Evolutionary conservation across 1,140 invertebrate genomes (phyloP), one percentile per base, ranked within the genome.

Genomic region (Hormaphis cornu): DNA sequence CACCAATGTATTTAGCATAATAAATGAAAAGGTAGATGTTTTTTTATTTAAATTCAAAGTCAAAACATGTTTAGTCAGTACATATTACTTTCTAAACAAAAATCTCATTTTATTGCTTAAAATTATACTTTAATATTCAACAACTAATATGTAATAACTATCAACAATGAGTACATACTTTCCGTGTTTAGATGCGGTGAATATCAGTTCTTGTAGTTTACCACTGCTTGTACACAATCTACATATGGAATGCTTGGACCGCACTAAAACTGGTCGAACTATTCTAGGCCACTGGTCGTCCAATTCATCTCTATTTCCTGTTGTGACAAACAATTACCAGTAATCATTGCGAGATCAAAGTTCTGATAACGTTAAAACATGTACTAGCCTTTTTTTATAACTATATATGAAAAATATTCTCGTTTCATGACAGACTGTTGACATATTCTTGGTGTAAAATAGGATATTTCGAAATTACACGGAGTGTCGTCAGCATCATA

Each of bases 391-490:
- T 90, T 92, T 76, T 84, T 87, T 20, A 94, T 77, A 50, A 95
- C 83, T 0, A 92, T 80, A 77, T 91, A 93, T 8, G 85, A 87
- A 78, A 84, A 91, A 22, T 81, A 69, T 72, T 89, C 86, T 16
- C 76, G 78, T 33, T 75, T 74, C 0, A 79, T 71, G 72, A 80
- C 75, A 3, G 74, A 71, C 56, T 78, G 78, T 2, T 77, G 74
- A 7, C 75, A 76, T 71, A 86, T 79, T 28, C 80, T 79, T 69
- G 89, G 74, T 1, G 82, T 79, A 44, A 80, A 76, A 77, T 87
- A 93, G 12, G 79, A 73, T 24, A 86, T 81, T 71, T 83, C 74
- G 78, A 91, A 94, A 77, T 89, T 91, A 77, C 93, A 95, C 0
- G 89, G 87, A 12, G 82, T 87, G 8, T 83, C 79, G 72, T 84